Percentiles rank a stretch among this genome's conserved stretches.
Conservation (phyloP, 2,888 invertebrate genomes). For the Mythimna lalbum region DNA sequence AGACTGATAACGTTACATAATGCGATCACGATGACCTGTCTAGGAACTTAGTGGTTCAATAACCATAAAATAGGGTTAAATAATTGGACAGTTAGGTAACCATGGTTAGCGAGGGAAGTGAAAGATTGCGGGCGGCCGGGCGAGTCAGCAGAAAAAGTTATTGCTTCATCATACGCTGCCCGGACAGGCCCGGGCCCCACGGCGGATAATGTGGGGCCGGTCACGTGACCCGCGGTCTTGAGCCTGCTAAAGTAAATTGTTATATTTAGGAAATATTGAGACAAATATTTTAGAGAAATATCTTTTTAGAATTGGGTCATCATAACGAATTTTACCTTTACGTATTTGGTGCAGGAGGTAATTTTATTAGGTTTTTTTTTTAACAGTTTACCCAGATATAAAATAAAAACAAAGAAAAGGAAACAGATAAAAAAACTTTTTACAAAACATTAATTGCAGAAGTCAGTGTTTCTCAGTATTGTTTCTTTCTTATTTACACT, state of each 20-base stretch:
- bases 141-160: slow-evolving; percentile 69
- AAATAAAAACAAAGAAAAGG: no score
- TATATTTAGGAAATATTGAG: slow-evolving; percentile 10
- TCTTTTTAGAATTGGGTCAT: background rate
- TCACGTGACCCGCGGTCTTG: background rate
- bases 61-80: slow-evolving; percentile 53
- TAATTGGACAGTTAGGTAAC: slow-evolving; percentile 47
- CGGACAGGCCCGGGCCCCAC: slow-evolving; percentile 22
- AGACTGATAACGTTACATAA: background rate
- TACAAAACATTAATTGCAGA: no score
- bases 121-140: slow-evolving; percentile 48
- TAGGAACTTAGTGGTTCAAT: slow-evolving; percentile 5
- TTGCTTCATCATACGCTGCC: slow-evolving; percentile 59
- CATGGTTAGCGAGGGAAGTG: slow-evolving; percentile 52
- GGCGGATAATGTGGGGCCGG: slow-evolving; percentile 25
- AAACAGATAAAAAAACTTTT: no score
- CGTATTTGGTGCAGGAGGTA: background rate
- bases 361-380: background rate
- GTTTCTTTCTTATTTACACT: no score
- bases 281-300: background rate
- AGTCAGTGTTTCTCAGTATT: no score
- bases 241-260: slow-evolving; percentile 21
- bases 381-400: no score
- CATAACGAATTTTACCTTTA: background rate
- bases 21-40: slow-evolving; percentile 1